Base-by-base conservation (phyloP, 2,888 invertebrate species). In the Nephrotoma guestfalica region DNA sequence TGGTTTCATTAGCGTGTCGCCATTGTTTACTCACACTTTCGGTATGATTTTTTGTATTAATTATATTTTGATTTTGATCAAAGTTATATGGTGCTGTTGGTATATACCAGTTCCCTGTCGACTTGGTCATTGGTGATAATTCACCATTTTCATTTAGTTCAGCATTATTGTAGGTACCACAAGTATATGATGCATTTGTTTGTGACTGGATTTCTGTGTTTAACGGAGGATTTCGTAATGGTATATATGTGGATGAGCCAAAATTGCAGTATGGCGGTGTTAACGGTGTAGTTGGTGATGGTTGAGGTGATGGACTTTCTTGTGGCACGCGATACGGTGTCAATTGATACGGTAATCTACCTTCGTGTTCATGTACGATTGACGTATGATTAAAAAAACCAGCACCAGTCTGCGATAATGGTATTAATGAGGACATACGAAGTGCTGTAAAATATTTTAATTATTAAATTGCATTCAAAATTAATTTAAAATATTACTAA, bases 351-450 rank as follows among this genome's bases (percentile, higher is more conserved):
- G 91, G 91, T 87, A 91, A 91, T 88, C 90, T 89, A 88, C 91
- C 91, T 90, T 90, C 89, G 45, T 91, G 91, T 88, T 91, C 91
- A 3, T 90, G 89, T 89, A 91, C 91, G 15, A 91, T 91, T 42
- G 90, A 89, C 87, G 90, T 89, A 88, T 90, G 89, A 3, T 86
- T 47, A 13, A 86, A 86, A 45, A 40, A 45, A 30, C 45, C 45
- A 40, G 13, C 30, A 13, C 30, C 30, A 30, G 71, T 71, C 9
- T 45, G 47, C n/a, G 86, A 30, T 41, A 42, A 41, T 45, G n/a
- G 11, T 85, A 85, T 7, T n/a, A 84, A 41, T 45, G 85, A 85
- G 0, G 85, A 43, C 18, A 7, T 15, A 3, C 18, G 18, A 6
- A 6, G 18, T 18, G 45, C 85, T 85, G 43, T 84, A 41, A 40